These are phyloP conservation scores for Grammomys dolichurus DNA, from an alignment of 2,113 vertebrate species.

Conservation along the genomic window DNA sequence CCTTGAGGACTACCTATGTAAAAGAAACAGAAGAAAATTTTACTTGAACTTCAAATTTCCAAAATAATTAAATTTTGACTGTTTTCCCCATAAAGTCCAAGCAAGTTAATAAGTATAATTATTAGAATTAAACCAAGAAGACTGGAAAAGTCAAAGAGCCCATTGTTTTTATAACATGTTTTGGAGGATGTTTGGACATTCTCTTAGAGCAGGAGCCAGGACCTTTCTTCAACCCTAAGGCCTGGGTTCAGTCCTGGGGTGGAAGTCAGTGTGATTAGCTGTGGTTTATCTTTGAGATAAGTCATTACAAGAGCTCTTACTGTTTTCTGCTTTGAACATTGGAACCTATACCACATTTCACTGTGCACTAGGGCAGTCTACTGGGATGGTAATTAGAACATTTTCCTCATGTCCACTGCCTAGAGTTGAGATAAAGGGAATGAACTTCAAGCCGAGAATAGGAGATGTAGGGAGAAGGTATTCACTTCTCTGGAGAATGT, in stretches of 20 bases:
- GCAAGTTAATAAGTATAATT: neutral
- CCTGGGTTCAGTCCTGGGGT: neutral
- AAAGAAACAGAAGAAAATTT: neutral
- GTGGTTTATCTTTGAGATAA: neutral
- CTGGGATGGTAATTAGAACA: neutral
- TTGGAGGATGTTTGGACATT: neutral
- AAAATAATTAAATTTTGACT: neutral
- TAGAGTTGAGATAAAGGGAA: rapidly evolving
- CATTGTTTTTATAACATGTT: neutral
- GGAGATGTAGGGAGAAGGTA: neutral
- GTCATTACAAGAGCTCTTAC: neutral
- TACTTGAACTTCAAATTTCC: neutral
- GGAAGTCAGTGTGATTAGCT: neutral
- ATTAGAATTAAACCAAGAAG: neutral
- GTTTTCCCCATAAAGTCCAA: neutral
- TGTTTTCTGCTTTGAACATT: neutral
- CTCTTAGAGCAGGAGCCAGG: neutral
- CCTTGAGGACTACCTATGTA: neutral
- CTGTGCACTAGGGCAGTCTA: neutral
- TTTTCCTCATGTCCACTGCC: neutral
- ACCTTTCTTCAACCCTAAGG: neutral
- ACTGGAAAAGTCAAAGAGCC: neutral
- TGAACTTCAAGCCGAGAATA: neutral
- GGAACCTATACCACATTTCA: neutral
- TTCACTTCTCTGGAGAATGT: neutral